A percentile compares a stretch with the other conserved stretches of the same genome.
Conservation (phyloP, 2,113 vertebrate species). For the Menidia beryllina region DNA sequence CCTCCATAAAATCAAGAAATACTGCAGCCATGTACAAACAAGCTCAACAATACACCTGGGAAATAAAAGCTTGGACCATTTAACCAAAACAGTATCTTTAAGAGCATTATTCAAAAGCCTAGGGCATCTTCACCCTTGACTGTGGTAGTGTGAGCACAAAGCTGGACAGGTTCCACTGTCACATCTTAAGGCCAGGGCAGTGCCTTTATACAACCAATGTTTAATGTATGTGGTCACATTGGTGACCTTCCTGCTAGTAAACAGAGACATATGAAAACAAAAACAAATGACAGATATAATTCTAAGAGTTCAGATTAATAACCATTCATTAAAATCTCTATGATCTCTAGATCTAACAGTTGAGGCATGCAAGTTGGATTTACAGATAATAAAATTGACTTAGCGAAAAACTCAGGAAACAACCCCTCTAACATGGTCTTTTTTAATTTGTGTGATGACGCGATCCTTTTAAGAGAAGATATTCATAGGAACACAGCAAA, state of each 20-base stretch:
- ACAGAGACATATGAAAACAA: background rate
- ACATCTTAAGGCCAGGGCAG: conserved; percentile 35
- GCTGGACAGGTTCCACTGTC: conserved; percentile 37
- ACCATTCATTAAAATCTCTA: too few species aligned
- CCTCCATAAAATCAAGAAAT: conserved; percentile 67
- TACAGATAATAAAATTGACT: too few species aligned
- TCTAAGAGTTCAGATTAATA: too few species aligned
- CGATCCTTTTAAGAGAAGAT: too few species aligned
- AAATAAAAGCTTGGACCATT: conserved; percentile 74
- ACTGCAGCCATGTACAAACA: conserved; percentile 55
- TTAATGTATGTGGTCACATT: background rate
- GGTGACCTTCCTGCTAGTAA: background rate
- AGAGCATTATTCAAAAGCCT: conserved; percentile 65
- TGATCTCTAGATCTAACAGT: too few species aligned
- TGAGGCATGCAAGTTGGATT: too few species aligned
- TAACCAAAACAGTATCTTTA: conserved; percentile 73
- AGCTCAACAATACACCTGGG: conserved; percentile 59
- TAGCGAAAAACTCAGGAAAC: too few species aligned
- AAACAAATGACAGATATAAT: background rate
- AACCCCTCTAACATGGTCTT: too few species aligned
- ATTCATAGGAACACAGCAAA: too few species aligned
- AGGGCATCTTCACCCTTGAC: conserved; percentile 37
- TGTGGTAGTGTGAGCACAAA: conserved; percentile 60
- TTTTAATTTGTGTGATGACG: too few species aligned
- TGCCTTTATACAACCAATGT: conserved; percentile 36